Percentiles rank a stretch among this genome's conserved stretches.
These are phyloP conservation scores for Diplolepis rosae DNA, from an alignment of 2,888 invertebrate species.

Conservation along the genomic window DNA sequence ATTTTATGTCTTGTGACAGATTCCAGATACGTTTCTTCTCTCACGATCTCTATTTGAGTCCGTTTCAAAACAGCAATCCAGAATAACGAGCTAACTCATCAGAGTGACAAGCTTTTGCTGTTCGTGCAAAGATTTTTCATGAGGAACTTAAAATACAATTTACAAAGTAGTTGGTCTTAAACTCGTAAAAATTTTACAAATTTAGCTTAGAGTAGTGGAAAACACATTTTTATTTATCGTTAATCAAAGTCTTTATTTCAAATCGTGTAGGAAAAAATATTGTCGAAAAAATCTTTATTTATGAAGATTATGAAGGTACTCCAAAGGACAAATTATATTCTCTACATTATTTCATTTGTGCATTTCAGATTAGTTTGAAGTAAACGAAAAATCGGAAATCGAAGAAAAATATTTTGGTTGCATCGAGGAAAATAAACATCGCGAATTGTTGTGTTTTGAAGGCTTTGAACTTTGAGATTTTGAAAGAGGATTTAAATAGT, in stretches of 20 bases:
- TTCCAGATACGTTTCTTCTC: background rate
- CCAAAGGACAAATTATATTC: too few species aligned
- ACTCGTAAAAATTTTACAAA: background rate
- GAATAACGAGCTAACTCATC: background rate
- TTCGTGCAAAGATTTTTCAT: background rate
- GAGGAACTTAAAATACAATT: background rate
- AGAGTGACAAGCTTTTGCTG: background rate
- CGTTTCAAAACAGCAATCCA: background rate
- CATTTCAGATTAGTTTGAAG: too few species aligned
- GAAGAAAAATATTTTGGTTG: background rate
- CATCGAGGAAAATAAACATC: conserved; percentile 1
- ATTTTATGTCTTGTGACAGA: background rate
- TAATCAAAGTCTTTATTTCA: background rate
- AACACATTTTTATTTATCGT: background rate
- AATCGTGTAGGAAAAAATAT: background rate
- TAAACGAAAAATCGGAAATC: background rate
- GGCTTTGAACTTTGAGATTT: background rate
- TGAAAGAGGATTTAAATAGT: background rate
- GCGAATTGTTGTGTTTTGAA: background rate
- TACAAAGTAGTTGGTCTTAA: background rate
- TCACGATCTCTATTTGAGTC: background rate
- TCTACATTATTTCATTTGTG: too few species aligned
- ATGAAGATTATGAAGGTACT: too few species aligned
- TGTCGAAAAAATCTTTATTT: background rate
- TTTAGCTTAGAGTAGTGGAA: background rate